Conservation (phyloP, 2,888 invertebrate genomes). For the Cryptocephalus moraei region DNA sequence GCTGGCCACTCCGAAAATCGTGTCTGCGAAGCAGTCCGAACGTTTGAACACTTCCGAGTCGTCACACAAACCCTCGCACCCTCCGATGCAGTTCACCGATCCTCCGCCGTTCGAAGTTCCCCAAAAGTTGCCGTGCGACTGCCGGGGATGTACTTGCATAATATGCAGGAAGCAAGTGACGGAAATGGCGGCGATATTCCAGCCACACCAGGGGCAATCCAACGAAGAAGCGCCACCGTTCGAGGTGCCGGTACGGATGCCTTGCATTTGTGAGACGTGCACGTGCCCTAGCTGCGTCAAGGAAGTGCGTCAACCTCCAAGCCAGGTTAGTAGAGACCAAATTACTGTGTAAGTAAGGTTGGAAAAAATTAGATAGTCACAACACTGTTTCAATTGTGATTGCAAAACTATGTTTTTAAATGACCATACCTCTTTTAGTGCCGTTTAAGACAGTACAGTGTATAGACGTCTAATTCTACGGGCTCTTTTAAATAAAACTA, state of each 20-base stretch:
- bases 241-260: conserved; percentile 6
- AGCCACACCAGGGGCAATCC: neutral
- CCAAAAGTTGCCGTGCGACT: conserved; percentile 9
- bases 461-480: too few relatives aligned
- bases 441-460: too few relatives aligned
- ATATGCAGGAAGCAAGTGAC: conserved; percentile 6
- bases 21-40: too few relatives aligned
- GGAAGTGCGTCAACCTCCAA: conserved; percentile 1
- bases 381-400: too few relatives aligned
- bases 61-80: too few relatives aligned
- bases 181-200: neutral
- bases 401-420: too few relatives aligned
- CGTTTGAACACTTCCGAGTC: too few relatives aligned
- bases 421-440: too few relatives aligned
- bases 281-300: conserved; percentile 14
- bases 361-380: too few relatives aligned
- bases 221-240: conserved; percentile 4
- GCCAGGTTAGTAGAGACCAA: neutral
- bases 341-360: too few relatives aligned
- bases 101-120: conserved; percentile 13
- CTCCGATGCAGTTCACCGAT: neutral
- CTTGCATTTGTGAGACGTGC: conserved; percentile 12
- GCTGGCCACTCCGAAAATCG: too few relatives aligned
- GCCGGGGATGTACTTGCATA: conserved; percentile 11
- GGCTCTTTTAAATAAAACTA: too few relatives aligned